Percentiles rank a stretch among this genome's conserved stretches.
phyloP scores from a whole-genome alignment of 2,113 vertebrate species.

The Tautogolabrus adspersus region DNA sequence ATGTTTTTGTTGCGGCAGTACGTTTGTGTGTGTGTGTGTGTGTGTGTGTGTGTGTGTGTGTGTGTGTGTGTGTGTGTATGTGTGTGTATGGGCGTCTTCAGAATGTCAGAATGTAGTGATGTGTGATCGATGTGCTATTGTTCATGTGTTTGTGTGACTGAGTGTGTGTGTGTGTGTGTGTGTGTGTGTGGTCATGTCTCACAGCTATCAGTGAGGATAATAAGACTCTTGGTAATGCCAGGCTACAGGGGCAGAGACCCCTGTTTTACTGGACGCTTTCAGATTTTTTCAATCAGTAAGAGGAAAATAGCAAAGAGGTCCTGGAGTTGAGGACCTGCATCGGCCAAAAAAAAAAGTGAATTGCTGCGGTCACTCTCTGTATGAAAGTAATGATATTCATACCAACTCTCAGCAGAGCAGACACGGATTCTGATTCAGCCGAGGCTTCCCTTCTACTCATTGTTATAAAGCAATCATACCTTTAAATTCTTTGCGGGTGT shows the following conservation, averaged over 20 bases:
- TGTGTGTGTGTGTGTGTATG: slow-evolving; percentile 3
- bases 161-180: slow-evolving; percentile 32
- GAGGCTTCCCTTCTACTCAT: neutral
- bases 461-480: neutral
- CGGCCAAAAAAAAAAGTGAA: slow-evolving; percentile 25
- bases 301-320: slow-evolving; percentile 77
- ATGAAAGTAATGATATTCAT: slow-evolving; percentile 58
- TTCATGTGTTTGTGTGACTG: slow-evolving; percentile 36
- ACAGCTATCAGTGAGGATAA: slow-evolving; percentile 76
- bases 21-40: slow-evolving; percentile 6
- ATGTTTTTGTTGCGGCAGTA: slow-evolving; percentile 90
- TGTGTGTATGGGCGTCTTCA: slow-evolving; percentile 44
- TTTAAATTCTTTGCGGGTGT: neutral
- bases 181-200: slow-evolving; percentile 51
- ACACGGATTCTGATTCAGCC: slow-evolving; percentile 8
- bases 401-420: slow-evolving; percentile 23
- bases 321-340: slow-evolving; percentile 63
- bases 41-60: slow-evolving; percentile 1
- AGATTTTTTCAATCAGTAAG: slow-evolving; percentile 79
- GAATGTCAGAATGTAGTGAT: slow-evolving; percentile 71
- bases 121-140: slow-evolving; percentile 74
- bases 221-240: slow-evolving; percentile 78
- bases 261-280: slow-evolving; percentile 77
- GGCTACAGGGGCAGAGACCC: slow-evolving; percentile 74
- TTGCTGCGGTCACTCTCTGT: slow-evolving; percentile 29